phyloP scores from a whole-genome alignment of 2,888 invertebrate genomes.

The Margaritifera margaritifera region DNA sequence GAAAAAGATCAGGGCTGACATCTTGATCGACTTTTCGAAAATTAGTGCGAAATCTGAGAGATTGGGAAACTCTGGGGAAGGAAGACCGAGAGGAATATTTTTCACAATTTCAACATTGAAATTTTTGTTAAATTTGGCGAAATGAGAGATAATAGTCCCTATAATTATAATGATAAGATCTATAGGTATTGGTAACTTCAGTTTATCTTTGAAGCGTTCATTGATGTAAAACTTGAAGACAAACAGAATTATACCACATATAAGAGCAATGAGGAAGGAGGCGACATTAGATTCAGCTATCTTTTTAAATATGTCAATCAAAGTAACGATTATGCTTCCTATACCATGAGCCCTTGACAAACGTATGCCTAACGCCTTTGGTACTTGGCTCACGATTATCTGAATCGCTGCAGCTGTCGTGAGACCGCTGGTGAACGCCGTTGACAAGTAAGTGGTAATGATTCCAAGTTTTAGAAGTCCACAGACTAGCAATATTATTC shows the following conservation, averaged over 20 bases:
- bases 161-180: slow-evolving; percentile 63
- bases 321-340: slow-evolving; percentile 73
- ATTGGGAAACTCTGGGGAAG: slow-evolving; percentile 48
- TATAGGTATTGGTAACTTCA: slow-evolving; percentile 65
- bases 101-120: slow-evolving; percentile 50
- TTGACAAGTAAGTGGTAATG: slow-evolving; percentile 51
- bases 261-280: slow-evolving; percentile 80
- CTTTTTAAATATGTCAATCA: slow-evolving; percentile 77
- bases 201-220: slow-evolving; percentile 50
- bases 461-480: slow-evolving; percentile 48
- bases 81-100: slow-evolving; percentile 58
- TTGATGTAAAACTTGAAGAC: slow-evolving; percentile 73
- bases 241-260: slow-evolving; percentile 79
- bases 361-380: slow-evolving; percentile 44
- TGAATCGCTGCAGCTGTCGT: slow-evolving; percentile 58
- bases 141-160: slow-evolving; percentile 56
- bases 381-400: slow-evolving; percentile 53
- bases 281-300: slow-evolving; percentile 78
- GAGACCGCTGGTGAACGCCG: slow-evolving; percentile 60
- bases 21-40: slow-evolving; percentile 40
- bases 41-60: slow-evolving; percentile 15
- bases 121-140: slow-evolving; percentile 37
- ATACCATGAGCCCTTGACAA: slow-evolving; percentile 36
- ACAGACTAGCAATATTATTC: slow-evolving; percentile 44
- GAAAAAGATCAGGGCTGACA: slow-evolving; percentile 57